These are phyloP conservation scores for Muscicapa comitata DNA, from an alignment of 2,797 vertebrate species.

Conservation along the genomic window DNA sequence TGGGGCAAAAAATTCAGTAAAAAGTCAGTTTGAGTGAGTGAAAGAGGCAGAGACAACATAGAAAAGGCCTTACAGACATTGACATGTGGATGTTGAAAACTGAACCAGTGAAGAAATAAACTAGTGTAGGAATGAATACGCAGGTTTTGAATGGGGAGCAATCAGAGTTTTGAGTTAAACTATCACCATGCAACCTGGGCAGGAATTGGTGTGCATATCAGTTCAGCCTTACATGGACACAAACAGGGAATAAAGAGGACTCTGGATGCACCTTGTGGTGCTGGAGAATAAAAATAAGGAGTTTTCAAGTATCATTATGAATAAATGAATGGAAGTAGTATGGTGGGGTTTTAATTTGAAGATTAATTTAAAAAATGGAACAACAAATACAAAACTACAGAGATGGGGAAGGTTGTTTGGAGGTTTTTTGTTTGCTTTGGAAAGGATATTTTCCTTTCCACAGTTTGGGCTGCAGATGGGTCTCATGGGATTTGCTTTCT, in stretches of 20 bases:
- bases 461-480: slow-evolving; percentile 21
- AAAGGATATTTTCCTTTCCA: neutral
- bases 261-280: neutral
- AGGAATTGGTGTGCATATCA: rapidly evolving
- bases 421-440: neutral
- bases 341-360: neutral
- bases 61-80: neutral
- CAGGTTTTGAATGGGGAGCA: neutral
- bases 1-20: neutral
- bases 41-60: neutral
- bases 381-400: rapidly evolving
- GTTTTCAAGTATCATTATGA: neutral
- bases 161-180: neutral
- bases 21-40: neutral
- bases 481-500: slow-evolving; percentile 33
- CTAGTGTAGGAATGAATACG: neutral
- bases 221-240: neutral
- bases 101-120: neutral
- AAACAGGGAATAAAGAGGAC: neutral
- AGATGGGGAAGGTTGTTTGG: neutral
- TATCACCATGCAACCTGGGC: neutral
- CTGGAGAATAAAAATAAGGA: neutral
- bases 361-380: neutral
- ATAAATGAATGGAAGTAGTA: neutral
- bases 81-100: neutral